Evolutionary conservation across 2,797 vertebrate species (phyloP).

Genomic region (Staurois parvus): DNA sequence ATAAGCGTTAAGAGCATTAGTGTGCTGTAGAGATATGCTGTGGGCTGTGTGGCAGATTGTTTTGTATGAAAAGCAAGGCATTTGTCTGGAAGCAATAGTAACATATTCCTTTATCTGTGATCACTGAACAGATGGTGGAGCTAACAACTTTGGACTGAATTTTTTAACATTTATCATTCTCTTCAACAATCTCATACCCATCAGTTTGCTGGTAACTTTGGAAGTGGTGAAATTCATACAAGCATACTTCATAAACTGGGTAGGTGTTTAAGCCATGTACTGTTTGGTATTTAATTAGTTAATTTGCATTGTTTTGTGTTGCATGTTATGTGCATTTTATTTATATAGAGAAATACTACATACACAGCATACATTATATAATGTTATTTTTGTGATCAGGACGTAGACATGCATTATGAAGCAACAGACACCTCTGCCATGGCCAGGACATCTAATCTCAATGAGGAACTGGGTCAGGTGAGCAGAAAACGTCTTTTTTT

Average conservation of each 20-base stretch:
- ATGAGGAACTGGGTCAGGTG: conserved; percentile 98
- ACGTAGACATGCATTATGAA: conserved; percentile 96
- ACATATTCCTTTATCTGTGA: conserved; percentile 46
- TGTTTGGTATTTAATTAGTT: too few relatives aligned
- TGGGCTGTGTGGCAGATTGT: conserved; percentile 28
- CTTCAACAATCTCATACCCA: conserved; percentile 99
- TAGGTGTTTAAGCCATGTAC: conserved; percentile 74
- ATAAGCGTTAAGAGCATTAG: neutral
- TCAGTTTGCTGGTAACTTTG: conserved; percentile 96
- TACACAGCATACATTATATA: neutral
- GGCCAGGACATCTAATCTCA: conserved; percentile 97
- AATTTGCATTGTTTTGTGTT: too few relatives aligned
- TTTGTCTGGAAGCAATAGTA: conserved; percentile 32
- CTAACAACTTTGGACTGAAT: conserved; percentile 97
- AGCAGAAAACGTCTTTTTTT: neutral
- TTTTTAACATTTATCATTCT: conserved; percentile 99
- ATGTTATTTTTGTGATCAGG: conserved; percentile 73
- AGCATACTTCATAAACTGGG: conserved; percentile 99
- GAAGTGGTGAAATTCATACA: conserved; percentile 99
- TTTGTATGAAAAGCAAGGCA: conserved; percentile 22
- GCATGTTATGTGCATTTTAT: too few relatives aligned
- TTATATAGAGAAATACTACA: too few relatives aligned
- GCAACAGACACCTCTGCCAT: conserved; percentile 92
- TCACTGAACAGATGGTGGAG: conserved; percentile 89
- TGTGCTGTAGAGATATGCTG: neutral